Percentiles rank a stretch among this genome's conserved stretches.
These are phyloP conservation scores for Hyposoter didymator DNA, from an alignment of 2,888 invertebrate species.

Conservation along the genomic window DNA sequence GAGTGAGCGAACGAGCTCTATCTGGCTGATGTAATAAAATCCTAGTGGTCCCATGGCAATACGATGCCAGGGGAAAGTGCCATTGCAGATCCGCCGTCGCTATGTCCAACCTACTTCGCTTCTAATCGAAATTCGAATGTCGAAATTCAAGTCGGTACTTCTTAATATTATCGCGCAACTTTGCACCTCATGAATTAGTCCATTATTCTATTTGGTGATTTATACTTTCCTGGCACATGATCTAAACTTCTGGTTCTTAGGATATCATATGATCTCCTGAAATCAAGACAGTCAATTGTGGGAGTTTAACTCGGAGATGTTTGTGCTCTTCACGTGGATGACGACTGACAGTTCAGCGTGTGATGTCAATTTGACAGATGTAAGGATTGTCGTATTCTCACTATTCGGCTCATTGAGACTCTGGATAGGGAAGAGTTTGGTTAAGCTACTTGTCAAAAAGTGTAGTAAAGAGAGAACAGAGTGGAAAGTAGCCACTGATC, in stretches of 20 bases:
- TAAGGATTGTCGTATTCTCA: neutral
- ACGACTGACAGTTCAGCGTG: too few species aligned
- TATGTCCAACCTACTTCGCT: neutral
- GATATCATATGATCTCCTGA: neutral
- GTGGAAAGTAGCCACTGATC: conserved; percentile 57
- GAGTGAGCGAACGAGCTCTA: conserved; percentile 29
- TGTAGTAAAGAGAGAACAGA: conserved; percentile 30
- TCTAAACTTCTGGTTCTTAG: neutral
- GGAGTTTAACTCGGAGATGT: neutral
- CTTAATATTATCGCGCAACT: conserved; percentile 26
- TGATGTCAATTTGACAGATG: neutral
- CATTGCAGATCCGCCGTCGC: conserved; percentile 3
- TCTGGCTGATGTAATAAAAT: conserved; percentile 45
- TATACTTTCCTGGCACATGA: neutral
- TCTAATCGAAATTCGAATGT: conserved; percentile 30
- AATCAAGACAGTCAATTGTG: neutral
- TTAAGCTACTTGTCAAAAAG: conserved; percentile 34
- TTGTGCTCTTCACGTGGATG: neutral
- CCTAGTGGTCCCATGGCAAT: conserved; percentile 43
- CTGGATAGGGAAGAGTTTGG: conserved; percentile 16
- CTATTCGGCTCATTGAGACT: neutral
- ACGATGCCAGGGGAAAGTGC: conserved; percentile 37
- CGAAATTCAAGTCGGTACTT: conserved; percentile 27
- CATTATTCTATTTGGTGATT: conserved; percentile 18
- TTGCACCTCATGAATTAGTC: conserved; percentile 50